A percentile compares a stretch with the other conserved stretches of the same genome.
Conservation (phyloP, 2,797 vertebrate species). For the Acropternis orthonyx region DNA sequence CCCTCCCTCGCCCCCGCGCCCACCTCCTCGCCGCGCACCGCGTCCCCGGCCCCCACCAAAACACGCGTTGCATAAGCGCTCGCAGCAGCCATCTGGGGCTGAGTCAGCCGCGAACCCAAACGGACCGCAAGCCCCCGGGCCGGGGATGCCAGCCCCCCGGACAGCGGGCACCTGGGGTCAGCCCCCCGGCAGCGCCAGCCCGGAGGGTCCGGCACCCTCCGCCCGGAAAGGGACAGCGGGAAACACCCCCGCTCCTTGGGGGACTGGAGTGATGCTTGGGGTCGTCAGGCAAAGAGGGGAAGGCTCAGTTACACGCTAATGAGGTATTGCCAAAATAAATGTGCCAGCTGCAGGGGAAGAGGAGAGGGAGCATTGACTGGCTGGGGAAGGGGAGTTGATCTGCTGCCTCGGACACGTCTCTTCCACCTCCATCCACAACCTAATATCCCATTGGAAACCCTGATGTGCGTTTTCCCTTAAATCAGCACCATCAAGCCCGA, state of each 20-base stretch:
- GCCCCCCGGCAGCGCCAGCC: fast-evolving
- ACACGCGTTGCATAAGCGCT: constrained; percentile 42
- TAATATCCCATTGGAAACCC: neutral
- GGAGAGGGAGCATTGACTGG: neutral
- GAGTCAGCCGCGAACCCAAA: constrained; percentile 52
- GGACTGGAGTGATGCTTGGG: neutral
- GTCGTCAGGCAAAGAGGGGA: neutral
- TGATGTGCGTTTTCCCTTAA: neutral
- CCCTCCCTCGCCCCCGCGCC: constrained; percentile 67
- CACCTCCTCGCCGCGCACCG: constrained; percentile 58
- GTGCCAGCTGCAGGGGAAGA: neutral
- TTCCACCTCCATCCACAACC: neutral
- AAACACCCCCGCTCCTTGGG: neutral
- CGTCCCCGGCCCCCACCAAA: constrained; percentile 61
- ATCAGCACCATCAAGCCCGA: neutral
- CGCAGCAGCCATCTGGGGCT: constrained; percentile 55
- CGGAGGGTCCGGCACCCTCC: fast-evolving
- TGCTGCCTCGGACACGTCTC: neutral
- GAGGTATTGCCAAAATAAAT: constrained; percentile 7
- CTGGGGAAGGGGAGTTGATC: neutral
- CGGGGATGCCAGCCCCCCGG: neutral
- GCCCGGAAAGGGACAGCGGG: neutral
- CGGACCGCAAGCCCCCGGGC: constrained; percentile 9
- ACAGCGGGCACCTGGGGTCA: neutral
- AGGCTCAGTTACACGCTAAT: neutral